Conservation (phyloP, 2,113 vertebrate genomes). For the Corydoras maculifer region DNA sequence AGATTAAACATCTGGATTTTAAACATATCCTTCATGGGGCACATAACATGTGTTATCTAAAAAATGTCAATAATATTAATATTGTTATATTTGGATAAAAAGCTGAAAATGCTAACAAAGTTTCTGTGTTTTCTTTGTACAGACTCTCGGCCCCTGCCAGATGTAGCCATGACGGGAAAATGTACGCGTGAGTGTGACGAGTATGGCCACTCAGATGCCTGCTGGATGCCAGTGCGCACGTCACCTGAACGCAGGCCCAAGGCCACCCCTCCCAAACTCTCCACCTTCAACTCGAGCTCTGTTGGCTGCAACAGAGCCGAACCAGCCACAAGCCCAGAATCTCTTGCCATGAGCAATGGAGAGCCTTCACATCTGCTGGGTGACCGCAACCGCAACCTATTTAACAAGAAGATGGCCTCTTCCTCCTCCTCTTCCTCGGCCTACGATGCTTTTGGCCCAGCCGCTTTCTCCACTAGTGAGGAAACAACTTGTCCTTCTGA, state of each 20-base stretch:
- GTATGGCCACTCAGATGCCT: conserved; percentile 97
- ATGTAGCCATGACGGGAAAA: conserved; percentile 98
- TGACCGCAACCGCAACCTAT: conserved; percentile 97
- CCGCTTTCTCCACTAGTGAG: conserved; percentile 83
- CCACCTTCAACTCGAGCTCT: conserved; percentile 89
- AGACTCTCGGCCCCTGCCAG: conserved; percentile 98
- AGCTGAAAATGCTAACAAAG: conserved; percentile 36
- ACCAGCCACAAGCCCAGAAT: conserved; percentile 85
- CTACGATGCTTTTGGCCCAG: conserved; percentile 86
- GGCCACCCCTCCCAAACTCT: conserved; percentile 92
- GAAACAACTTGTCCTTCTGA: conserved; percentile 76
- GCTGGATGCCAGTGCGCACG: conserved; percentile 98
- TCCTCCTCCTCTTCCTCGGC: conserved; percentile 73
- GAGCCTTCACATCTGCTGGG: conserved; percentile 93
- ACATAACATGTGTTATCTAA: conserved; percentile 48
- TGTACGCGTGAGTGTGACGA: conserved; percentile 97
- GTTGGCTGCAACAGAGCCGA: conserved; percentile 65
- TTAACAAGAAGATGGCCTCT: conserved; percentile 90
- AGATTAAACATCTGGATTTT: too few species aligned
- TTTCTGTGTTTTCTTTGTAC: conserved; percentile 42
- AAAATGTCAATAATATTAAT: conserved; percentile 3
- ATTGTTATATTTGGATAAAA: conserved; percentile 4
- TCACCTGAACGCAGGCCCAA: conserved; percentile 93
- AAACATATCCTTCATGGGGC: conserved; percentile 41
- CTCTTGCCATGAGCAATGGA: conserved; percentile 83